Conservation (phyloP, 2,888 invertebrate genomes). For the Tachina fera region DNA sequence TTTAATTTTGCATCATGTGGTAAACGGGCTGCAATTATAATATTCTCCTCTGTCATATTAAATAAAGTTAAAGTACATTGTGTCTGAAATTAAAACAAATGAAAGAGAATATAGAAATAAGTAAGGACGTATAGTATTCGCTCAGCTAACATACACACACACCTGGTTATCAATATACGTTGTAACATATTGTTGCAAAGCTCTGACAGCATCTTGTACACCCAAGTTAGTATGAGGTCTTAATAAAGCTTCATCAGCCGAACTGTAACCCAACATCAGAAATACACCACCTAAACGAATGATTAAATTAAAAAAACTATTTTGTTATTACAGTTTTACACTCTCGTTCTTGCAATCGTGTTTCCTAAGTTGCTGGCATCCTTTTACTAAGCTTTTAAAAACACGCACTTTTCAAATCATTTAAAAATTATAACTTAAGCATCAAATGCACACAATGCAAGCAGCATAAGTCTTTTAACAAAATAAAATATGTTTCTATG, state of each 20-base stretch:
- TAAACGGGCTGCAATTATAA: constrained; percentile 92
- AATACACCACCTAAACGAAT: constrained; percentile 89
- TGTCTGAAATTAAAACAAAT: constrained; percentile 85
- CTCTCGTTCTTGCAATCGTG: too few species aligned
- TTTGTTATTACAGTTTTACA: too few species aligned
- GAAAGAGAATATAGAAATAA: not conserved
- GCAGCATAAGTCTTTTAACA: not conserved
- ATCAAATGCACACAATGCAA: not conserved
- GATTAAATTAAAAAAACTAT: not conserved
- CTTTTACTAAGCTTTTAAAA: constrained; percentile 26
- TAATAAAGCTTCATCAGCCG: constrained; percentile 92
- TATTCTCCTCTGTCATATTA: constrained; percentile 94
- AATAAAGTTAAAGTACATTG: constrained; percentile 92
- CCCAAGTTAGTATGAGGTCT: constrained; percentile 92
- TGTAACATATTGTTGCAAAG: constrained; percentile 91
- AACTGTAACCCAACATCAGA: constrained; percentile 94
- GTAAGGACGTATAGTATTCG: too few species aligned
- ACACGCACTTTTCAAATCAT: constrained; percentile 58
- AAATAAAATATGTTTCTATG: not conserved
- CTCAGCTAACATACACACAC: constrained; percentile 49
- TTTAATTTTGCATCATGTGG: constrained; percentile 86
- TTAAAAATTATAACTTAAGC: constrained; percentile 20
- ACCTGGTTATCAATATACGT: constrained; percentile 89
- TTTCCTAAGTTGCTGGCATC: too few species aligned
- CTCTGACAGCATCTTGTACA: constrained; percentile 92